phyloP scores from a whole-genome alignment of 2,113 vertebrate species.

The Eurystomus gularis region DNA sequence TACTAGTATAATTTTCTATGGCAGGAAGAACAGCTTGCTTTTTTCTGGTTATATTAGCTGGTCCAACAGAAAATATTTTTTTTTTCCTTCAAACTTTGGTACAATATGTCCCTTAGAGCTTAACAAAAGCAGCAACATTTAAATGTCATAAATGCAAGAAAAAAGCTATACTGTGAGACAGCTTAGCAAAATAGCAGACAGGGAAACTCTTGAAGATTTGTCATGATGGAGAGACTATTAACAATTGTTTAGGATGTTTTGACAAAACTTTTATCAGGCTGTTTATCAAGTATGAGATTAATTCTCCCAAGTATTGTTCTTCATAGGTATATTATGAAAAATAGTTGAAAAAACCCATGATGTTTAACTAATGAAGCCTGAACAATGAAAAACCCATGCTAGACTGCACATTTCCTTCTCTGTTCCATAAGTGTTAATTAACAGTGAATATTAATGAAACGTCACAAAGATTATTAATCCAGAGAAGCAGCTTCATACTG shows the following conservation, averaged over 20 bases:
- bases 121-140: background rate
- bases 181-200: background rate
- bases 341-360: background rate
- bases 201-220: background rate
- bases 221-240: background rate
- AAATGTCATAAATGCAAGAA: background rate
- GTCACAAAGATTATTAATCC: constrained; percentile 1
- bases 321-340: background rate
- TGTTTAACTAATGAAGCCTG: constrained; percentile 5
- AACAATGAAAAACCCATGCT: background rate
- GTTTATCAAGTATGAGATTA: background rate
- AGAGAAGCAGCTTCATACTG: background rate
- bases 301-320: background rate
- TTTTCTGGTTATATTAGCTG: background rate
- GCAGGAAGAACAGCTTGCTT: background rate
- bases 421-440: constrained; percentile 19
- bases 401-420: background rate
- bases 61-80: background rate
- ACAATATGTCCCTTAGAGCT: background rate
- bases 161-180: background rate
- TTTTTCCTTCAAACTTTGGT: background rate
- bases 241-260: background rate
- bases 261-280: background rate
- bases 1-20: background rate
- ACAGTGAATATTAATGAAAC: constrained; percentile 44